Base-by-base conservation (phyloP, 37 sponge, comb jelly and placozoan genomes). In the Chondrosia reniformis region DNA sequence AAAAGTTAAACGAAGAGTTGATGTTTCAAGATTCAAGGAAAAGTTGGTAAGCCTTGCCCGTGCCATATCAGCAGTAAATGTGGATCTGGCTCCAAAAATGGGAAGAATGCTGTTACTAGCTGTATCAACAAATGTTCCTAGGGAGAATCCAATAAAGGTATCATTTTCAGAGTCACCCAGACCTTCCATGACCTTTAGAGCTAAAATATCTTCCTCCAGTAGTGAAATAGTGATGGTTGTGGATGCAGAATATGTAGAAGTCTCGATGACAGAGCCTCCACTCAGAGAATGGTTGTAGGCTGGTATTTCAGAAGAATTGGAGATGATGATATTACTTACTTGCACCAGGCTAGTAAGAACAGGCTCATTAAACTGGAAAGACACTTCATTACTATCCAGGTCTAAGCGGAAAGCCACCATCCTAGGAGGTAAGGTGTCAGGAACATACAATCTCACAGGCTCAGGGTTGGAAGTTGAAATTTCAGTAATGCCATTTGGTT, bases 361-460 rank as follows among this genome's bases (percentile, higher is more conserved):
- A 33, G 94, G 94, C 30, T 93, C 94, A 81, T 89, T 61, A 49
- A 95, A 92, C 0, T 83, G 81, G 39, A 92, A 80, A 0, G 58
- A 61, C 15, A 95, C 77, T 12, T 67, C 43, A 57, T 92, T 87
- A 3, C 46, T 13, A 39, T 71, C 79, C 24, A 95, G 63, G 31
- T 95, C 90, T 2, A 95, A 79, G 42, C 40, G 32, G 54, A 89
- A 86, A 4, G 79, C 61, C 31, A 36, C 52, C 19, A 95, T 55
- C 28, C 21, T 8, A 28, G 96, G 96, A 33, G 82, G 85, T 22
- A 82, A 84, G 25, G 37, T 78, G 64, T 92, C 90, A 10, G 3
- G 22, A n/a, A 73, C 86, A 74, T 89, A 95, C 4, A 8, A 31
- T 22, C 56, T 55, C 15, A 85, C 90, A 52, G 37, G 67, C 5